A percentile compares a stretch with the other conserved stretches of the same genome.
Conservation (phyloP, 92 coral and sea anemone species). For the Pocillopora meandrina region DNA sequence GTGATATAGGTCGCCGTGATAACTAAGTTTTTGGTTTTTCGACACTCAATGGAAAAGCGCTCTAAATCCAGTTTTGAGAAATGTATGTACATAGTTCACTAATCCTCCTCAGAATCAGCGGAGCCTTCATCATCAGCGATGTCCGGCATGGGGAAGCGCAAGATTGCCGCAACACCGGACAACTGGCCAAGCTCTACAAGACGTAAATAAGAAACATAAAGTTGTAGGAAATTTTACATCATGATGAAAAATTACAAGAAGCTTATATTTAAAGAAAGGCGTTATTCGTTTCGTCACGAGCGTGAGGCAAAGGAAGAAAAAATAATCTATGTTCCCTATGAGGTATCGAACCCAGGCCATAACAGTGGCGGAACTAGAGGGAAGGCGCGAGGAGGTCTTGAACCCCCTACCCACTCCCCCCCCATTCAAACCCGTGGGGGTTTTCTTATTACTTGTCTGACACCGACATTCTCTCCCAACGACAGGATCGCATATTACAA, state of each 20-base stretch:
- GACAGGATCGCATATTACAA: too few species aligned
- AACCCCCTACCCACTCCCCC: too few species aligned
- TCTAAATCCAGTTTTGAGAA: background rate
- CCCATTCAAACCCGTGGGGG: too few species aligned
- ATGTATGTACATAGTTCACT: background rate
- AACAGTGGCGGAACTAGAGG: too few species aligned
- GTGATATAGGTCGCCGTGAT: too few species aligned
- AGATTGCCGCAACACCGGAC: conserved; percentile 96
- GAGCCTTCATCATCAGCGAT: conserved; percentile 83
- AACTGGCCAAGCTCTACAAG: conserved; percentile 91
- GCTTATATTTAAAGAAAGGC: background rate
- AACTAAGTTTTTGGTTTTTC: too few species aligned
- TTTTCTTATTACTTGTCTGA: too few species aligned
- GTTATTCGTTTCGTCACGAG: background rate
- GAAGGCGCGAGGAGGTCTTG: too few species aligned
- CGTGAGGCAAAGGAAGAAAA: background rate
- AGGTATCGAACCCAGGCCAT: too few species aligned
- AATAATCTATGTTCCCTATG: background rate
- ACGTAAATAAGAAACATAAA: background rate
- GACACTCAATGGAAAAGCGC: too few species aligned
- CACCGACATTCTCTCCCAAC: too few species aligned
- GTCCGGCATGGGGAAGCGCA: conserved; percentile 94
- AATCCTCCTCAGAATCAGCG: conserved; percentile 38
- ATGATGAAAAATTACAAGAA: background rate
- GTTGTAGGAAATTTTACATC: background rate